A percentile compares a stretch with the other conserved stretches of the same genome.
Evolutionary conservation across 37 sponge, comb jelly and placozoan species (phyloP).

Genomic region (Corticium candelabrum): DNA sequence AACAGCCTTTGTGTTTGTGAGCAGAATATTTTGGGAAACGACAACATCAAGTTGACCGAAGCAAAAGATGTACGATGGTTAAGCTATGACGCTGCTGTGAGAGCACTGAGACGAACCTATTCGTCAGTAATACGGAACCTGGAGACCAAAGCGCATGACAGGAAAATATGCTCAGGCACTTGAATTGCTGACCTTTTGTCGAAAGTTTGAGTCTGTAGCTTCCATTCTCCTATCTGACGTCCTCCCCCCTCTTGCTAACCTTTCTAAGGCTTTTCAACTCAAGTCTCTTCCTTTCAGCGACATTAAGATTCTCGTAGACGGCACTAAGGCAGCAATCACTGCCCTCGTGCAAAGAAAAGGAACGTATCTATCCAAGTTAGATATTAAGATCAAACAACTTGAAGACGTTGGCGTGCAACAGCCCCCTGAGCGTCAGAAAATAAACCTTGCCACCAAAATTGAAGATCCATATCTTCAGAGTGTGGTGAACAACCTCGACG

Average conservation of each 20-base stretch:
- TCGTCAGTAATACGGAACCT: conserved; percentile 7
- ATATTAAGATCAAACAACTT: too few relatives aligned
- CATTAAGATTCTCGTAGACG: too few relatives aligned
- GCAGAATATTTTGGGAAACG: conserved; percentile 22
- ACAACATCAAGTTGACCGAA: conserved; percentile 13
- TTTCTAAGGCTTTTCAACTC: conserved; percentile 15
- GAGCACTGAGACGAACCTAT: conserved; percentile 10
- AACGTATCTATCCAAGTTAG: too few relatives aligned
- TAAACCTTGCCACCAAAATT: too few relatives aligned
- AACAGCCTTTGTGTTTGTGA: too few relatives aligned
- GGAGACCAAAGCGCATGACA: conserved; percentile 24
- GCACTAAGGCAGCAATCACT: too few relatives aligned
- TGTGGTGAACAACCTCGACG: too few relatives aligned
- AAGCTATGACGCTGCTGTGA: conserved; percentile 25
- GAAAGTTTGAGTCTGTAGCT: conserved; percentile 11
- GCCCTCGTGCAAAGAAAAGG: too few relatives aligned
- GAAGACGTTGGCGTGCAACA: too few relatives aligned
- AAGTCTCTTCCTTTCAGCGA: too few relatives aligned
- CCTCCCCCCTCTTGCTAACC: background rate
- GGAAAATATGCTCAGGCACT: conserved; percentile 27
- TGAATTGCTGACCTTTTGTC: conserved; percentile 8
- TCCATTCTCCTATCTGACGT: background rate
- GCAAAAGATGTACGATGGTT: conserved; percentile 30
- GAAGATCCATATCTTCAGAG: too few relatives aligned
- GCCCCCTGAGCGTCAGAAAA: too few relatives aligned